Evolutionary conservation across 2,113 vertebrate genomes (phyloP).

Genomic region (Struthio camelus): DNA sequence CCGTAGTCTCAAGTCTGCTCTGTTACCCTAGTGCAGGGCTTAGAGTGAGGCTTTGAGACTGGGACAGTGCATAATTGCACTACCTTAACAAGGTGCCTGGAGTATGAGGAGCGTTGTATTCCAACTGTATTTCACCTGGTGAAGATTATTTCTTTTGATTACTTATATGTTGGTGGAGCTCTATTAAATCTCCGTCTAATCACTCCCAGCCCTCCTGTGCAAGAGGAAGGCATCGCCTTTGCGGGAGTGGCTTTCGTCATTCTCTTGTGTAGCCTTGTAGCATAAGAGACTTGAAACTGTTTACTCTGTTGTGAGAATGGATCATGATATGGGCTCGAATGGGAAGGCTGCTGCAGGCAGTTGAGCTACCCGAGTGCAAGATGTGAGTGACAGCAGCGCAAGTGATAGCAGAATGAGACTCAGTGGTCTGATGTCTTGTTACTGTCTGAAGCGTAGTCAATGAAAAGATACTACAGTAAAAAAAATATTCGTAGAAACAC

Average conservation of each 20-base stretch:
- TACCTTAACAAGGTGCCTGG: neutral
- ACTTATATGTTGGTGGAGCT: fast-evolving
- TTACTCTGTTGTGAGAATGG: neutral
- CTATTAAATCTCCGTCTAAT: neutral
- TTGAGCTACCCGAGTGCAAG: neutral
- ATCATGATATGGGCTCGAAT: too few species aligned
- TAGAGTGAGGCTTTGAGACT: neutral
- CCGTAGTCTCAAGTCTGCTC: neutral
- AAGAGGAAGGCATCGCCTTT: neutral
- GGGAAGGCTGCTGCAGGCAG: neutral
- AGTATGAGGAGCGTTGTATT: neutral
- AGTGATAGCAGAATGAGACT: neutral
- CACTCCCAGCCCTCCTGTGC: neutral
- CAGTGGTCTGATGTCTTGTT: neutral
- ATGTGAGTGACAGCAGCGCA: fast-evolving
- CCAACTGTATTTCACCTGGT: neutral
- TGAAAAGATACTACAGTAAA: neutral
- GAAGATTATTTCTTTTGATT: neutral
- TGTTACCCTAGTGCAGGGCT: neutral
- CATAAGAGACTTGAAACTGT: neutral
- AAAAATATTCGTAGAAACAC: neutral
- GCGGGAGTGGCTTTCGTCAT: neutral
- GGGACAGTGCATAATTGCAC: neutral
- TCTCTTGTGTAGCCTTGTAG: neutral
- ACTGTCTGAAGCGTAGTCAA: neutral